A percentile compares a stretch with the other conserved stretches of the same genome.
phyloP scores from a whole-genome alignment of 1,140 invertebrate species.

The Tachypleus tridentatus region DNA sequence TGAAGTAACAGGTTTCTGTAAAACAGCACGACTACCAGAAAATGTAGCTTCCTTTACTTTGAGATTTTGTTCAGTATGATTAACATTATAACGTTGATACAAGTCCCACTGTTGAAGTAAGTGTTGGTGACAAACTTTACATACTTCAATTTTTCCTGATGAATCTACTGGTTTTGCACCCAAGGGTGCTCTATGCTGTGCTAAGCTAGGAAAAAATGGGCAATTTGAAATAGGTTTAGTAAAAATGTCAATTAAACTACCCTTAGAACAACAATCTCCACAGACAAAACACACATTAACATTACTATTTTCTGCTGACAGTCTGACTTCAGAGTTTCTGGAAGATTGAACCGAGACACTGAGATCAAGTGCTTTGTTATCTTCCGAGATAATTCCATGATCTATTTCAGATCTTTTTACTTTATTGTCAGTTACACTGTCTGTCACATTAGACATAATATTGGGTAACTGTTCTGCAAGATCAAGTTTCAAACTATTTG shows the following conservation, averaged over 20 bases:
- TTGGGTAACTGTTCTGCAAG: too few species aligned
- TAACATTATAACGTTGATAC: slow-evolving; percentile 48
- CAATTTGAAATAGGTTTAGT: slow-evolving; percentile 45
- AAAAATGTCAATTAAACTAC: slow-evolving; percentile 44
- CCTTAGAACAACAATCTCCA: too few species aligned
- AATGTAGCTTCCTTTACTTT: slow-evolving; percentile 35
- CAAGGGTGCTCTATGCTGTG: slow-evolving; percentile 65
- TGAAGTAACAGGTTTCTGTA: slow-evolving; percentile 24
- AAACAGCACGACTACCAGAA: background rate
- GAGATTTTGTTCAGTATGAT: slow-evolving; percentile 62
- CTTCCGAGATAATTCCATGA: too few species aligned
- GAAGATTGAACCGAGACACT: too few species aligned
- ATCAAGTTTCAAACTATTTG: too few species aligned
- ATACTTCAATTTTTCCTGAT: slow-evolving; percentile 56
- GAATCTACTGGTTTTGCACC: slow-evolving; percentile 72
- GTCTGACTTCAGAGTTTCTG: too few species aligned
- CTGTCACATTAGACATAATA: too few species aligned
- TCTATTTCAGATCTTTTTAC: too few species aligned
- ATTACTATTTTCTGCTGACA: too few species aligned
- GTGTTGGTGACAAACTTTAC: slow-evolving; percentile 63
- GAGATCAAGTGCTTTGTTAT: too few species aligned
- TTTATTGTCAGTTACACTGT: too few species aligned
- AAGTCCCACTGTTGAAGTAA: slow-evolving; percentile 68
- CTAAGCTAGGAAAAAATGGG: slow-evolving; percentile 71
- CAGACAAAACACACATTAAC: too few species aligned